Evolutionary conservation across 1,140 invertebrate genomes (phyloP).

Genomic region (Drosophila kanapiae): DNA sequence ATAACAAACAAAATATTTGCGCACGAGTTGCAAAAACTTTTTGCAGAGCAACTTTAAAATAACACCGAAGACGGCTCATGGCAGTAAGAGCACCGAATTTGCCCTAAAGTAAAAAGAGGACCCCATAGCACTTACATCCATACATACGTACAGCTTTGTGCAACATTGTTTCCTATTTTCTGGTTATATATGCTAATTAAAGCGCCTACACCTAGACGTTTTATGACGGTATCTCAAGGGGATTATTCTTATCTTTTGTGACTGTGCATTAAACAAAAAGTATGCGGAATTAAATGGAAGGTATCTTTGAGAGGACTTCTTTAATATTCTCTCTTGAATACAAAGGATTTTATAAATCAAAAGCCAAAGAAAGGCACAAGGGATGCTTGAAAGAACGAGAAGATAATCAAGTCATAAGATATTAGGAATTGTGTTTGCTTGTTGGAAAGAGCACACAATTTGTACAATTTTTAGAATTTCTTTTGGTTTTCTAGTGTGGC

Average conservation of each 20-base stretch:
- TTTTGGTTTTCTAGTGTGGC: too few relatives aligned
- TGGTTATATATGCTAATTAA: conserved; percentile 64
- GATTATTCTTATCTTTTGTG: conserved; percentile 10
- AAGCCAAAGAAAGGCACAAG: background rate
- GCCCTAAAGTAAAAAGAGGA: conserved; percentile 35
- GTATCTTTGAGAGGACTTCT: background rate
- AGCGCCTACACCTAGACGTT: conserved; percentile 41
- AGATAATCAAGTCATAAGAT: background rate
- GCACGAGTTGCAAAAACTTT: conserved; percentile 76
- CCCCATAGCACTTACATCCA: background rate
- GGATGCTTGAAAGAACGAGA: background rate
- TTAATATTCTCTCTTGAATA: background rate
- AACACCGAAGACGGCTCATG: conserved; percentile 59
- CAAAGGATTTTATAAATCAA: background rate
- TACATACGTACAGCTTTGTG: conserved; percentile 15
- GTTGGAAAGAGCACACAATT: too few relatives aligned
- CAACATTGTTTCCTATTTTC: conserved; percentile 25
- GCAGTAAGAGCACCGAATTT: conserved; percentile 10
- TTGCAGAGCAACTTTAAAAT: conserved; percentile 73
- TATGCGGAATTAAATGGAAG: background rate
- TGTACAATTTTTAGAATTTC: too few relatives aligned
- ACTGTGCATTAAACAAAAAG: background rate
- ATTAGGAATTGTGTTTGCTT: background rate
- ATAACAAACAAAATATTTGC: conserved; percentile 83
- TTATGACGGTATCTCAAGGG: conserved; percentile 6